phyloP scores from a whole-genome alignment of 2,113 vertebrate genomes.

The Clarias batrachus region DNA sequence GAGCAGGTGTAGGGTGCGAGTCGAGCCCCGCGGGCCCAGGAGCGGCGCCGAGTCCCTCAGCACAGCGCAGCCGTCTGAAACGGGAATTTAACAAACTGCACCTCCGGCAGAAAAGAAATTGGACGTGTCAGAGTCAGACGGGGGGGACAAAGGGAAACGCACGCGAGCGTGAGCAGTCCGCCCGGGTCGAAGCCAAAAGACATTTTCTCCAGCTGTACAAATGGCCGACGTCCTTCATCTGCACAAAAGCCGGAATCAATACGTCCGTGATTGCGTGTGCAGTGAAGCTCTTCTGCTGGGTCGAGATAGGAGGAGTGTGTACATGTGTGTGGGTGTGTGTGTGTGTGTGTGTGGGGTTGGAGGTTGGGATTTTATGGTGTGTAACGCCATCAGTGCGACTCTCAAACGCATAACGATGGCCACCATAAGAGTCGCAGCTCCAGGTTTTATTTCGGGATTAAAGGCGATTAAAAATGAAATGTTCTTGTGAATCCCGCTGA shows the following conservation, averaged over 20 bases:
- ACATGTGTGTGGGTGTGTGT: neutral
- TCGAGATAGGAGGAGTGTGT: neutral
- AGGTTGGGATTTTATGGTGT: neutral
- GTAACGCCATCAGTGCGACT: neutral
- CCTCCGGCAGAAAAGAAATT: constrained; percentile 27
- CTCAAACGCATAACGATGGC: neutral
- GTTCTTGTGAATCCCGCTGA: neutral
- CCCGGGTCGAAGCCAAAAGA: neutral
- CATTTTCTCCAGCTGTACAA: constrained; percentile 3
- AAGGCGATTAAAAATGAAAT: neutral
- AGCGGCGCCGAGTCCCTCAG: constrained; percentile 1
- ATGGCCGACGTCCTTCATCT: constrained; percentile 15
- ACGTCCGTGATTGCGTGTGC: constrained; percentile 3
- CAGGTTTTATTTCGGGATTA: neutral
- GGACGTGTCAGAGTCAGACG: neutral
- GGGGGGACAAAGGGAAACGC: neutral
- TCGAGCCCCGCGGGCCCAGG: neutral
- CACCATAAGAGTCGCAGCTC: neutral
- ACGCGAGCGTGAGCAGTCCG: neutral
- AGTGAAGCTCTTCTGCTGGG: constrained; percentile 3
- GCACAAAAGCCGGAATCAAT: neutral
- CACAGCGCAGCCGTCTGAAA: neutral
- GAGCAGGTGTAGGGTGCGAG: neutral
- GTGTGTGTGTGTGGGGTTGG: neutral
- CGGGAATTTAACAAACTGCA: constrained; percentile 30